Conservation (phyloP, 1,140 invertebrate species). For the Eriocheir sinensis region DNA sequence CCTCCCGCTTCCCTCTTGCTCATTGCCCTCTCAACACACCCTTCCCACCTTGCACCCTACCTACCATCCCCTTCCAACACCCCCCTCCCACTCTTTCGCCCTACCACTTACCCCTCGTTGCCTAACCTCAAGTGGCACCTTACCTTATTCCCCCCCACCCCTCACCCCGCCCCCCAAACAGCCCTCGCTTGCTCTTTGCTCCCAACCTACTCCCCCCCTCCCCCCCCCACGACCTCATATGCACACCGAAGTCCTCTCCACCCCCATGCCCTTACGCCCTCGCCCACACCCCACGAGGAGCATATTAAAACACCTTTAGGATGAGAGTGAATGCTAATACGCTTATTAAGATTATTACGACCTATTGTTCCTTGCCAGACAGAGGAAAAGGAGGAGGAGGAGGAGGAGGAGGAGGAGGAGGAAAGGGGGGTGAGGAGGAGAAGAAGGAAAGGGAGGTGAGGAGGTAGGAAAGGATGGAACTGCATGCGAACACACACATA, state of each 20-base stretch:
- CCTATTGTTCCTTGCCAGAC: slow-evolving; percentile 40
- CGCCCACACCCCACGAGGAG: background rate
- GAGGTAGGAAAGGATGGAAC: background rate
- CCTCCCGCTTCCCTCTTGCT: no score
- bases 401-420: background rate
- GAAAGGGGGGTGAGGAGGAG: slow-evolving; percentile 4
- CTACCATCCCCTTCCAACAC: no score
- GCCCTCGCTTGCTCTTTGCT: no score
- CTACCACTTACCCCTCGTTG: no score
- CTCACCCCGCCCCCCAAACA: no score
- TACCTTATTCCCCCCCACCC: background rate
- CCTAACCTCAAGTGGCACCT: no score
- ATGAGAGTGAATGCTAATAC: slow-evolving; percentile 44
- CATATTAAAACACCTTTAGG: slow-evolving; percentile 54
- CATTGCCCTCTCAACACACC: no score
- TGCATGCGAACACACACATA: no score
- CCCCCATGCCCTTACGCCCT: background rate
- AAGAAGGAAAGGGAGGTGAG: background rate
- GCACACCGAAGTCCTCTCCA: background rate
- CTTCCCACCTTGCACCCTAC: no score
- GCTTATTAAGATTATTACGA: slow-evolving; percentile 43
- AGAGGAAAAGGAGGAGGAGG: background rate
- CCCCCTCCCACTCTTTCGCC: no score
- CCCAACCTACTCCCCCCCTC: background rate
- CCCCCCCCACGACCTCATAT: background rate